These are phyloP conservation scores for Neolamprologus kungweensis DNA, from an alignment of 2,113 vertebrate genomes.

Conservation along the genomic window DNA sequence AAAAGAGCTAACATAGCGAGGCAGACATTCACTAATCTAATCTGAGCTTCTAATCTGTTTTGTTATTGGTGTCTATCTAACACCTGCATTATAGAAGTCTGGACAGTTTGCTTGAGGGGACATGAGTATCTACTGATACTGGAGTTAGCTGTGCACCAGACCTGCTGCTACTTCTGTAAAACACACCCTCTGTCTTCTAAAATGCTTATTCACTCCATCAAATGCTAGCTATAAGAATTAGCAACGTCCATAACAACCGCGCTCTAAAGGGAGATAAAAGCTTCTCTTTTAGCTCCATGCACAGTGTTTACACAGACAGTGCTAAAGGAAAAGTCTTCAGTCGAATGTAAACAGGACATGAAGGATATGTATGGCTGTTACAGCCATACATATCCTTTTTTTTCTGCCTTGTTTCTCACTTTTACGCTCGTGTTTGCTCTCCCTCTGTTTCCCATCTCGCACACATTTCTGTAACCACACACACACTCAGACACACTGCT, in stretches of 20 bases:
- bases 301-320: not conserved
- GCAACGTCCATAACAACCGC: rapidly evolving
- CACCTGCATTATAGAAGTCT: not conserved
- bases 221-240: not conserved
- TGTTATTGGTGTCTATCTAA: not conserved
- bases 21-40: not conserved
- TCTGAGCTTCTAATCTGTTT: not conserved
- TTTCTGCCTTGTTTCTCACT: not conserved
- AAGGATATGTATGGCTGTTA: not conserved
- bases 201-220: not conserved
- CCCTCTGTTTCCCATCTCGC: not conserved
- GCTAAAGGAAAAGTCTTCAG: not conserved
- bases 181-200: not conserved
- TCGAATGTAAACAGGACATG: not conserved
- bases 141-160: not conserved
- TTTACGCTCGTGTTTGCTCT: not conserved
- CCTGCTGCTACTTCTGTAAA: not conserved
- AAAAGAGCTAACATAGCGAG: not conserved
- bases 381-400: no score
- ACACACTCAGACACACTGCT: not conserved
- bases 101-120: not conserved
- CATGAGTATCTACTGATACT: not conserved
- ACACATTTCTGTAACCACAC: not conserved
- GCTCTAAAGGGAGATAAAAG: not conserved
- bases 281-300: not conserved